phyloP scores from a whole-genome alignment of 2,888 invertebrate species.

The Apamea monoglypha region DNA sequence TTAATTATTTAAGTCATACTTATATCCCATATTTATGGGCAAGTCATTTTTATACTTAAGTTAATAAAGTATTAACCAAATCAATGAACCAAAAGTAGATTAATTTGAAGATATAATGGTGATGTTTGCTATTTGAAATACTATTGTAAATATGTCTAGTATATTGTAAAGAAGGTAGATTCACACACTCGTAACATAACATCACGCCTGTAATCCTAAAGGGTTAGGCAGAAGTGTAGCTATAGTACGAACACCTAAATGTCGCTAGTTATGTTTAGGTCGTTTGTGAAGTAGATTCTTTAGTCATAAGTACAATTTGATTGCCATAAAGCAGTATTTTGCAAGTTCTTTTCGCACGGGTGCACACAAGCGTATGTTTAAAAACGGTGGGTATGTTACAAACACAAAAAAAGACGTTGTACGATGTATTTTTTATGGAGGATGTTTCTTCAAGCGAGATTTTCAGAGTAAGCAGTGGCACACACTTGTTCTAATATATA shows the following conservation, averaged over 20 bases:
- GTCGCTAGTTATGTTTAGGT: not conserved
- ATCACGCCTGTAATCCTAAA: too few species aligned
- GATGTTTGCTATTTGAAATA: slow-evolving; percentile 26
- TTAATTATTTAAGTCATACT: slow-evolving; percentile 7
- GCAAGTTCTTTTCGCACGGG: not conserved
- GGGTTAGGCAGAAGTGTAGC: too few species aligned
- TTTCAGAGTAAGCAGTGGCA: not conserved
- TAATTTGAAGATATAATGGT: slow-evolving; percentile 5
- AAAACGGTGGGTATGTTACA: not conserved
- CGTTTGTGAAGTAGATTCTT: not conserved
- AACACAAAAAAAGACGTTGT: not conserved
- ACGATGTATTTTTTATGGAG: not conserved
- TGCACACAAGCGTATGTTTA: not conserved
- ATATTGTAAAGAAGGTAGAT: slow-evolving; percentile 12
- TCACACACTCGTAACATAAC: not conserved
- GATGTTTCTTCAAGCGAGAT: not conserved
- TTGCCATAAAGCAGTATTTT: slow-evolving; percentile 31
- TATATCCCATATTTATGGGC: slow-evolving; percentile 10
- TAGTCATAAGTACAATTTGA: slow-evolving; percentile 30
- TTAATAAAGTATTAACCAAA: slow-evolving; percentile 26
- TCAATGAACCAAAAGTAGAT: slow-evolving; percentile 45
- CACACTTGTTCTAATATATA: not conserved
- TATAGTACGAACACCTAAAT: not conserved
- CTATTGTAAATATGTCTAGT: slow-evolving; percentile 42
- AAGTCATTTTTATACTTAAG: slow-evolving; percentile 57